Percentiles rank a stretch among this genome's conserved stretches.
phyloP scores from a whole-genome alignment of 2,797 vertebrate species.

The Pelobates cultripes region DNA sequence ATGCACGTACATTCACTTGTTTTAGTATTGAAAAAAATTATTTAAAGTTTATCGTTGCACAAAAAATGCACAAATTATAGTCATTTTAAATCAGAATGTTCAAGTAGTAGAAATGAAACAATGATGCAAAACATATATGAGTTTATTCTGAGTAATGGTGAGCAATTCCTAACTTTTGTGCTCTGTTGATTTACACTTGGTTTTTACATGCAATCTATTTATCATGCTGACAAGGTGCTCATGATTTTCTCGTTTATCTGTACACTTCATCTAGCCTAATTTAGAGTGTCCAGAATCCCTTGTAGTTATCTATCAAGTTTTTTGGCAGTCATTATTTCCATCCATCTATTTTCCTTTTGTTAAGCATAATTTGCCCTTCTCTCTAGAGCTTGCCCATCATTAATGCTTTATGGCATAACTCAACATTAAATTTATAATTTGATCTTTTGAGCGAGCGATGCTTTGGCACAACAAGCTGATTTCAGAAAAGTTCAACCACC shows the following conservation, averaged over 20 bases:
- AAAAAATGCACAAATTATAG: no score
- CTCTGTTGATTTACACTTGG: slow-evolving; percentile 19
- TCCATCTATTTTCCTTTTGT: slow-evolving; percentile 47
- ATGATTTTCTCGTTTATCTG: slow-evolving; percentile 41
- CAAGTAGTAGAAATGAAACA: not conserved
- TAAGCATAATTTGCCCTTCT: slow-evolving; percentile 47
- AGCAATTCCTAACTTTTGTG: slow-evolving; percentile 22
- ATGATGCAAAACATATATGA: not conserved
- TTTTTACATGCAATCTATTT: slow-evolving; percentile 30
- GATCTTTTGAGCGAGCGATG: slow-evolving; percentile 27
- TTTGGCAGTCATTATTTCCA: slow-evolving; percentile 43
- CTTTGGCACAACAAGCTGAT: slow-evolving; percentile 31
- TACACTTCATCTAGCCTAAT: slow-evolving; percentile 47
- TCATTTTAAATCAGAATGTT: no score
- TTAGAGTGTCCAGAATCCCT: slow-evolving; percentile 32
- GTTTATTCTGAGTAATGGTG: not conserved
- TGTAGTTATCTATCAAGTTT: slow-evolving; percentile 52
- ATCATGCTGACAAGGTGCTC: slow-evolving; percentile 48
- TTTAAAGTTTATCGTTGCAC: no score
- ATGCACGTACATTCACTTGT: no score
- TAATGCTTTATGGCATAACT: slow-evolving; percentile 33
- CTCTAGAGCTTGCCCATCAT: slow-evolving; percentile 46
- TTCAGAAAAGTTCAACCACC: slow-evolving; percentile 32
- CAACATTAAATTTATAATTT: slow-evolving; percentile 41
- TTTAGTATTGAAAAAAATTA: no score